Evolutionary conservation across 2,888 invertebrate genomes (phyloP), one percentile per base, ranked within the genome.

Genomic region (Eumerus sabulonum): DNA sequence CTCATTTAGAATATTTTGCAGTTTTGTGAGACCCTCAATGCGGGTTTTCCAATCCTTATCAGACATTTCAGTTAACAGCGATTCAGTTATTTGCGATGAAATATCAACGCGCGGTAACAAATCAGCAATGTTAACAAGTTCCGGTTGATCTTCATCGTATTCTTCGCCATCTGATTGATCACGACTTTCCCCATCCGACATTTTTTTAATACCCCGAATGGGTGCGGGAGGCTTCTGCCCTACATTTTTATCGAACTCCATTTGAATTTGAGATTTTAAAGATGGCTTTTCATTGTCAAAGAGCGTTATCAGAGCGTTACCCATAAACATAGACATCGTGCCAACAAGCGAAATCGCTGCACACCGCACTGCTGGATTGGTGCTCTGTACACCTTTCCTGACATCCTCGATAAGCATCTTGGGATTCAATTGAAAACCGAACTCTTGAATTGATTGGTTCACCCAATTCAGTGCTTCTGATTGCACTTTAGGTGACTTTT

Each of bases 21-120:
- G 72, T 81, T 87, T 91, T 53, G 88, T 90, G 1, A 91, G 85
- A 1, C 91, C 90, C 84, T 91, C 91, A 81, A 90, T 91, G 47
- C 91, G 89, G 0, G 90, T 89, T 91, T 98, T 98, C 98, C 98
- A 98, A 89, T 96, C 96, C 88, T 96, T 97, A 87, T 97, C 96
- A 17, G 92, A 91, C 83, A 97, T 91, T 88, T 98, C 96, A 7
- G 91, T 92, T 1, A 98, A 89, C 0, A 98, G 89, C 0, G 93
- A 89, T 83, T 96, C 95, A 0, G 96, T 96, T 79, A 98, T 94
- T 83, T 94, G 94, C 2, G 92, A 91, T 70, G 95, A 93, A 82
- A 98, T 94, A 86, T 97, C 97, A 0, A 93, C 92, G 47, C 95
- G 90, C 0, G 96, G 93, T 9, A 96, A 87, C 14, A 92, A 90